Base-by-base conservation (phyloP, 35 echinoderm and acorn worm species). In the Chiridota heheva region DNA sequence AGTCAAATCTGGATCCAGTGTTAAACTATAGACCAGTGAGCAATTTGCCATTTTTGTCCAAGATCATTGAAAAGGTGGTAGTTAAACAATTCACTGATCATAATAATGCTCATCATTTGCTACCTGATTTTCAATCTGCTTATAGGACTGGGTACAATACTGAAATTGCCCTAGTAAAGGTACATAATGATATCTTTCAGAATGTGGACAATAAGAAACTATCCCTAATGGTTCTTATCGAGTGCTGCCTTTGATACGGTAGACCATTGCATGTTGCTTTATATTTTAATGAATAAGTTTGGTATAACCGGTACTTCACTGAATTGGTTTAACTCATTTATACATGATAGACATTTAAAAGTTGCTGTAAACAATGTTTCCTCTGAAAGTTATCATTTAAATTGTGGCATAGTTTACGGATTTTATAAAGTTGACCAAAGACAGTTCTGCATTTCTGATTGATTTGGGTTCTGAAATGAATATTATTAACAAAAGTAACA, bases 161-260 rank as follows among this genome's bases (percentile, higher is more conserved):
- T 4, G 41, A 73, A 48, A 73, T 44, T 73, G 69, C 69, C 27
- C 40, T 73, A 18, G 69, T 73, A 4, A 73, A 32, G 48, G 36
- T 73, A 2, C 69, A 73, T 25, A 73, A 73, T 45, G 69, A 73
- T 26, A 73, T 73, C 24, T n/a, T 73, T 32, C 2, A 6, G 7
- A 48, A 32, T 44, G 48, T 73, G 4, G 69, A 73, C 26, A 32
- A 73, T 22, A 73, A 48, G 69, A 73, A 44, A 7, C 48, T 73
- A 73, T 45, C 69, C 40, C 36, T 73, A 2, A 73, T 73, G 69
- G 69, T 73, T 32, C 69, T 73, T 70, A 70, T 72, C 22, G 69
- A 72, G 20, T 72, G 25, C 12, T 3, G 12, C 7, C 32, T 18
- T 6, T 42, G 3, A 44, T 7, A 12, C 31, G n/a, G n/a, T n/a